A percentile compares a stretch with the other conserved stretches of the same genome.
These are phyloP conservation scores for Gobiocypris rarus DNA, from an alignment of 2,113 vertebrate genomes.

Conservation along the genomic window DNA sequence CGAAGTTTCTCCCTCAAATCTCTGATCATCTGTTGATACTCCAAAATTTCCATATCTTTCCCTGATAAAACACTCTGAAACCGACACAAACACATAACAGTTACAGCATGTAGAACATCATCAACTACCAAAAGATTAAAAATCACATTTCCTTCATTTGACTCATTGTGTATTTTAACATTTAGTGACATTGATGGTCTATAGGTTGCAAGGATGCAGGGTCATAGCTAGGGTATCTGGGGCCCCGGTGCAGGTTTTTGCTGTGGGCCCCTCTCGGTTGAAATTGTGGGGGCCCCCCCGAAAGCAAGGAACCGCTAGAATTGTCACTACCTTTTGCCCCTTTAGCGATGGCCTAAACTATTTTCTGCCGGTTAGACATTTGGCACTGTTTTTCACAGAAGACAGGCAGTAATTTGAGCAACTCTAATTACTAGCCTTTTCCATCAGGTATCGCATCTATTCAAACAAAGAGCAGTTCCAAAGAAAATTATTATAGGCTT, in stretches of 20 bases:
- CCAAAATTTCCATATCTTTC: conserved; percentile 90
- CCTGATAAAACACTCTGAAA: conserved; percentile 84
- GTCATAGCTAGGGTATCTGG: no score
- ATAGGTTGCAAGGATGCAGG: no score
- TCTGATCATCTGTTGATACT: conserved; percentile 90
- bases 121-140: background rate
- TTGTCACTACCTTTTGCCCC: no score
- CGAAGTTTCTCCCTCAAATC: conserved; percentile 87
- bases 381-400: background rate
- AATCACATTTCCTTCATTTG: background rate
- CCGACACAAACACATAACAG: background rate
- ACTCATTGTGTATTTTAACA: background rate
- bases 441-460: background rate
- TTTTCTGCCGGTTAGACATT: background rate
- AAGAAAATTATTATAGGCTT: background rate
- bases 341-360: no score
- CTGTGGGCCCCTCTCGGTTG: no score
- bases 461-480: background rate
- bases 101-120: background rate
- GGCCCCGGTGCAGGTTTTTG: no score
- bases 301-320: no score
- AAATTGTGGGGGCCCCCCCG: no score
- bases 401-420: background rate
- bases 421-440: background rate
- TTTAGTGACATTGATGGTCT: no score